Evolutionary conservation across 1,140 invertebrate species (phyloP), one percentile per base, ranked within the genome.

Genomic region (Diorhabda sublineata): DNA sequence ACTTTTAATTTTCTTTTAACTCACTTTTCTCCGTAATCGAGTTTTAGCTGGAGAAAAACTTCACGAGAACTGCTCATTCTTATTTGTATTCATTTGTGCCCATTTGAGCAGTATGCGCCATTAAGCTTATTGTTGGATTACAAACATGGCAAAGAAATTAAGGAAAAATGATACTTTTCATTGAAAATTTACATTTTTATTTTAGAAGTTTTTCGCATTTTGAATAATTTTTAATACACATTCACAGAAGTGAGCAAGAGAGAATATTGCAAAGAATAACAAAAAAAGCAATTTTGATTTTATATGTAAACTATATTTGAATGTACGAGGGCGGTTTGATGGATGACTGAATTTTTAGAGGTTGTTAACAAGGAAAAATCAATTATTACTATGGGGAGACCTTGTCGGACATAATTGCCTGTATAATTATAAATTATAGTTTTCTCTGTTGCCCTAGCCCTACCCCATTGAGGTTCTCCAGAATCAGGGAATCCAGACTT

Each of bases 1-100:
- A 61, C 70, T 68, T 71, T 45, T 71, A 71, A 71, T 71, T 71
- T 71, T 71, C 70, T 66, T 66, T 63, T 66, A 60, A 71, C 57
- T 42, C 67, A 71, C 67, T 71, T 68, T 68, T 52, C 56, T 45
- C 26, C 61, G 57, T 71, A 71, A 71, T 71, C 56, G 70, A 71
- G 67, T 71, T 71, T 71, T 26, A 41, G 41, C 42, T 63, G 64
- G 26, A 52, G 47, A 60, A 64, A 69, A 71, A 71, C 67, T 67
- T 71, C 67, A 59, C 45, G 59, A 70, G 65, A 64, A 61, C 61
- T 58, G 67, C 42, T 64, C 56, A 56, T 67, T 65, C 66, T 68
- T 68, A 65, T 66, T 68, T 64, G 62, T 71, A 69, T 58, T 59
- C 56, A 64, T 69, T 69, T 67, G 45, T 63, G 58, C 42, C 42